Percentiles rank a stretch among this genome's conserved stretches.
phyloP scores from a whole-genome alignment of 2,888 invertebrate species.

The Dascillus cervinus region DNA sequence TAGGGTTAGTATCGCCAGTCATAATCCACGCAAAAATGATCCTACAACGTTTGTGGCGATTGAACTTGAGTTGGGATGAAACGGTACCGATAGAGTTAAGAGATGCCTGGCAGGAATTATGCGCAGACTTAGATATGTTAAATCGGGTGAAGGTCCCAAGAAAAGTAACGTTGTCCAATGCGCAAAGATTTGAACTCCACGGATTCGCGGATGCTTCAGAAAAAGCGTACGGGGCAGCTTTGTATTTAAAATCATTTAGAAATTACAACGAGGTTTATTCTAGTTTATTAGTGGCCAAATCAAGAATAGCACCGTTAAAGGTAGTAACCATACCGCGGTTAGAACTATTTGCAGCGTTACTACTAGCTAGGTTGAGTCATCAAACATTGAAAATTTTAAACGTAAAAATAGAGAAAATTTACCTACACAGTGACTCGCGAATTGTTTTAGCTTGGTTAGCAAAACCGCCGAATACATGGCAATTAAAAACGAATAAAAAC shows the following conservation, averaged over 20 bases:
- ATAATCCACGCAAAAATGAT: constrained; percentile 20
- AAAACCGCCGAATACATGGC: constrained; percentile 11
- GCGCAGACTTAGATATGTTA: constrained; percentile 7
- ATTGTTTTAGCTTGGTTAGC: constrained; percentile 20
- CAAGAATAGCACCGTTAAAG: constrained; percentile 19
- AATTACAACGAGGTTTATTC: neutral
- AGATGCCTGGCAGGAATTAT: constrained; percentile 9
- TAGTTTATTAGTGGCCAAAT: constrained; percentile 21
- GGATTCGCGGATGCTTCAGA: constrained; percentile 20
- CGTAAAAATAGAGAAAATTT: constrained; percentile 3
- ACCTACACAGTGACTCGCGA: constrained; percentile 21
- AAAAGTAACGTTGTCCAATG: constrained; percentile 5
- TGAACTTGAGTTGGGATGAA: constrained; percentile 17
- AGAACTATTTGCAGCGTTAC: constrained; percentile 17
- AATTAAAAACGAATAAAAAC: too few relatives aligned
- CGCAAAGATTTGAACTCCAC: constrained; percentile 13
- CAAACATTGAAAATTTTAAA: constrained; percentile 7
- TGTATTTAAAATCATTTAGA: constrained; percentile 19
- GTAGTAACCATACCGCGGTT: constrained; percentile 15
- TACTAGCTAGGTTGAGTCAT: constrained; percentile 12
- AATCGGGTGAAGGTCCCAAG: constrained; percentile 12
- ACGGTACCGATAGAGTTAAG: constrained; percentile 8
- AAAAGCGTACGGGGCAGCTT: constrained; percentile 21
- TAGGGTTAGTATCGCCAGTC: constrained; percentile 21
- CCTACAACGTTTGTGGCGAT: constrained; percentile 18